Evolutionary conservation across 2,888 invertebrate genomes (phyloP).

Genomic region (Andrena haemorrhoa): DNA sequence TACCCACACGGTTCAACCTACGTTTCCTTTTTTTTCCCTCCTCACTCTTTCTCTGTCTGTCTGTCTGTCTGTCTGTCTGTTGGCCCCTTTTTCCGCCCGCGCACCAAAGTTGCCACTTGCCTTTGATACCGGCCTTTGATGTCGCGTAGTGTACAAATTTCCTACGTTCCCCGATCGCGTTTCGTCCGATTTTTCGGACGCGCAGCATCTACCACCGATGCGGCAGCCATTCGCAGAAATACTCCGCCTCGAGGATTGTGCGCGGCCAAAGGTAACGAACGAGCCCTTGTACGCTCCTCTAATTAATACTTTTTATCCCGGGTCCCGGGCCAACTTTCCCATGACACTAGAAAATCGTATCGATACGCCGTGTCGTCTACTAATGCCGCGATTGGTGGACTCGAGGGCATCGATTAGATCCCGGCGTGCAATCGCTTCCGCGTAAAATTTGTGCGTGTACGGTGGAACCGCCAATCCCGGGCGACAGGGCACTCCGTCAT

Average conservation of each 20-base stretch:
- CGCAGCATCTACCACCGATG: constrained; percentile 8
- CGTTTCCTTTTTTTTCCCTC: constrained; percentile 33
- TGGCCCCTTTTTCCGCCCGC: constrained; percentile 18
- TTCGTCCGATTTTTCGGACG: constrained; percentile 18
- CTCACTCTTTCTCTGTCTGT: constrained; percentile 1
- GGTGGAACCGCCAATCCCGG: constrained; percentile 54
- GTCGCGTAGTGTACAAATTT: constrained; percentile 38
- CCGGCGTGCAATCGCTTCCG: constrained; percentile 8
- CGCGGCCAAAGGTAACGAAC: not conserved
- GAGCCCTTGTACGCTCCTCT: not conserved
- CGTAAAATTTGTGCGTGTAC: constrained; percentile 64
- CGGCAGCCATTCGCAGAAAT: not conserved
- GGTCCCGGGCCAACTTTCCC: not conserved
- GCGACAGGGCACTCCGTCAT: constrained; percentile 78
- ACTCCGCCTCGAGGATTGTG: constrained; percentile 18
- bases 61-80: constrained; percentile 6
- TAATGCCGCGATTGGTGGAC: not conserved
- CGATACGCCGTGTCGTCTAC: constrained; percentile 11
- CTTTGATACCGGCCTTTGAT: constrained; percentile 51
- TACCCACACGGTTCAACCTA: constrained; percentile 36
- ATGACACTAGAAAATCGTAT: not conserved
- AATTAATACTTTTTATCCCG: constrained; percentile 20
- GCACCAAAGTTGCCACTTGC: constrained; percentile 34
- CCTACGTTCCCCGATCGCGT: constrained; percentile 27
- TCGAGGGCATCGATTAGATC: constrained; percentile 15